phyloP scores from a whole-genome alignment of 2,888 invertebrate genomes.

The Uloborus plumipes region DNA sequence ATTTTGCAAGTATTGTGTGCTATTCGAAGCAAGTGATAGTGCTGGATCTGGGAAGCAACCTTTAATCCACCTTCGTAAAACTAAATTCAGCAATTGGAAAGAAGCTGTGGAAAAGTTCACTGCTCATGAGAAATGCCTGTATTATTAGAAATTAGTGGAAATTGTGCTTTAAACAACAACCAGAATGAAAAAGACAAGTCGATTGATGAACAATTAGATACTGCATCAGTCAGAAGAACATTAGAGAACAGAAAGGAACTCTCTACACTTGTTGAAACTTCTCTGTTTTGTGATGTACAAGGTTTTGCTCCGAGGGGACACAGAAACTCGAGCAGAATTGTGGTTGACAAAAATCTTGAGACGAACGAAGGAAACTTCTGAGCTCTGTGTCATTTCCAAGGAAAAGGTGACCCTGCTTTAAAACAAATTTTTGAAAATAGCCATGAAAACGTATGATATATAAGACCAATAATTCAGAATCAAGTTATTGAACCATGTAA shows the following conservation, averaged over 20 bases:
- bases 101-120: too few species aligned
- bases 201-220: slow-evolving; percentile 2
- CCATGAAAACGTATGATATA: background rate
- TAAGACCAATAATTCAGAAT: too few species aligned
- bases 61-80: too few species aligned
- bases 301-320: background rate
- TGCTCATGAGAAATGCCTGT: too few species aligned
- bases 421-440: background rate
- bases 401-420: background rate
- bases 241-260: background rate
- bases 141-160: too few species aligned
- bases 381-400: background rate
- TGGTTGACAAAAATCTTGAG: background rate
- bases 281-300: slow-evolving; percentile 7
- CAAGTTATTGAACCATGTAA: too few species aligned
- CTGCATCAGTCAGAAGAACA: background rate
- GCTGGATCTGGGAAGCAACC: too few species aligned
- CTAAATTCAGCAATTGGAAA: too few species aligned
- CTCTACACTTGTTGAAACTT: background rate
- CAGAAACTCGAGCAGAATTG: background rate
- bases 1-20: too few species aligned
- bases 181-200: background rate
- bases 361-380: background rate
- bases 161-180: too few species aligned
- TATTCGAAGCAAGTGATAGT: too few species aligned